phyloP scores from a whole-genome alignment of 2,113 vertebrate genomes.

The Elanoides forficatus region DNA sequence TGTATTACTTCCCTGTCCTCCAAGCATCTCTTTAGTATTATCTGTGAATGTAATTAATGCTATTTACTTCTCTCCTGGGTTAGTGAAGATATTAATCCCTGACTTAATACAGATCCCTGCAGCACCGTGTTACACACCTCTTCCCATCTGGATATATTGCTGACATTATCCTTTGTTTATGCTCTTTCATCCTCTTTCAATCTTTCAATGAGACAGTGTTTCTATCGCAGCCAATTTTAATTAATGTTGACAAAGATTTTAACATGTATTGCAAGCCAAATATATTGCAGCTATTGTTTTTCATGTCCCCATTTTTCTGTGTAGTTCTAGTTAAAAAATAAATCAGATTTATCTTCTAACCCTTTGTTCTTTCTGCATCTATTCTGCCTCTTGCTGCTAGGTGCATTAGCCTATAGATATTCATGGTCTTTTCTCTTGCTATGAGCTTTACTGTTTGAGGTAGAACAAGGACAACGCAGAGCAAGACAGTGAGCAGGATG shows the following conservation, averaged over 20 bases:
- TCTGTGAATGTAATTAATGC: slow-evolving; percentile 49
- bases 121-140: not conserved
- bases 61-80: slow-evolving; percentile 45
- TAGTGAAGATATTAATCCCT: slow-evolving; percentile 54
- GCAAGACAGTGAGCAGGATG: not conserved
- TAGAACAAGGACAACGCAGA: not conserved
- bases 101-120: slow-evolving; percentile 44
- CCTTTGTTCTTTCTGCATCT: not conserved
- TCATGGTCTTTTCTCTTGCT: not conserved
- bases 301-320: not conserved
- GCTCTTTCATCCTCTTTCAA: slow-evolving; percentile 30
- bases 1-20: slow-evolving; percentile 4
- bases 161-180: slow-evolving; percentile 61
- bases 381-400: not conserved
- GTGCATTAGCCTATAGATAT: not conserved
- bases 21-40: slow-evolving; percentile 38
- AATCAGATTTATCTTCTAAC: not conserved
- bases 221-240: slow-evolving; percentile 26
- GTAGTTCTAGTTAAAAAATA: not conserved
- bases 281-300: slow-evolving; percentile 30
- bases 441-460: not conserved
- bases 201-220: slow-evolving; percentile 31
- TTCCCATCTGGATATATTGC: slow-evolving; percentile 45
- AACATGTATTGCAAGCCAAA: slow-evolving; percentile 21
- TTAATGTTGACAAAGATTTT: slow-evolving; percentile 60